These are phyloP conservation scores for Drosophila parthenogenetica DNA, from an alignment of 2,888 invertebrate genomes.

Conservation along the genomic window DNA sequence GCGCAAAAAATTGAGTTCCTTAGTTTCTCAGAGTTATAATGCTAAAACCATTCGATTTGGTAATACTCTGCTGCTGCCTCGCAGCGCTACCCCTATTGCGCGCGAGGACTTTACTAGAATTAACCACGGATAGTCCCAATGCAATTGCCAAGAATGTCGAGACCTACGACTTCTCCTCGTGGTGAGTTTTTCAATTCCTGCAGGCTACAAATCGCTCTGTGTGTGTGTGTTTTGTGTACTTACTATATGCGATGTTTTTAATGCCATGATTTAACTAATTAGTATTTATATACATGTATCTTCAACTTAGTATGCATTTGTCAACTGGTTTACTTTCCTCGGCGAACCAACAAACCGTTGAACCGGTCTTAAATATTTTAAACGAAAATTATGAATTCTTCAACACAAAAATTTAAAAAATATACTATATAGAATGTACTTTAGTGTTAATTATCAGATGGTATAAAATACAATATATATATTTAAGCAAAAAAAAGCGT, in stretches of 20 bases:
- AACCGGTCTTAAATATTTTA: slow-evolving; percentile 40
- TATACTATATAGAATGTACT: neutral
- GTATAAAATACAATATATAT: neutral
- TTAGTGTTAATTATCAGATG: neutral
- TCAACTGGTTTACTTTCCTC: slow-evolving; percentile 41
- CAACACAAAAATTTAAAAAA: slow-evolving; percentile 7
- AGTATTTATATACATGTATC: slow-evolving; percentile 3
- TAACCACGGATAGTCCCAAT: slow-evolving; percentile 37
- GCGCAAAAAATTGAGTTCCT: slow-evolving; percentile 36
- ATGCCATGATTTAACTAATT: slow-evolving; percentile 15
- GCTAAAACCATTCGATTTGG: slow-evolving; percentile 20
- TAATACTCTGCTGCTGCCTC: slow-evolving; percentile 52
- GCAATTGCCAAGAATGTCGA: slow-evolving; percentile 44
- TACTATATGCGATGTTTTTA: neutral
- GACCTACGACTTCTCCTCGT: slow-evolving; percentile 57
- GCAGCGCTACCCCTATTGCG: slow-evolving; percentile 35
- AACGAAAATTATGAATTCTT: slow-evolving; percentile 19
- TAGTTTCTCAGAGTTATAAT: slow-evolving; percentile 33
- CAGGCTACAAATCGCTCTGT: neutral
- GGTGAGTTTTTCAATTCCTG: slow-evolving; percentile 72
- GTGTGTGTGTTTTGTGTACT: slow-evolving; percentile 1
- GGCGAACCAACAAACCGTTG: neutral
- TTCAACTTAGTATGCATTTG: slow-evolving; percentile 1
- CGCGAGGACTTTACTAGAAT: slow-evolving; percentile 43
- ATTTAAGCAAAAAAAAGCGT: slow-evolving; percentile 5